Percentiles rank a stretch among this genome's conserved stretches.
Conservation (phyloP, 1,140 invertebrate species). For the Adoxophyes honmai region DNA sequence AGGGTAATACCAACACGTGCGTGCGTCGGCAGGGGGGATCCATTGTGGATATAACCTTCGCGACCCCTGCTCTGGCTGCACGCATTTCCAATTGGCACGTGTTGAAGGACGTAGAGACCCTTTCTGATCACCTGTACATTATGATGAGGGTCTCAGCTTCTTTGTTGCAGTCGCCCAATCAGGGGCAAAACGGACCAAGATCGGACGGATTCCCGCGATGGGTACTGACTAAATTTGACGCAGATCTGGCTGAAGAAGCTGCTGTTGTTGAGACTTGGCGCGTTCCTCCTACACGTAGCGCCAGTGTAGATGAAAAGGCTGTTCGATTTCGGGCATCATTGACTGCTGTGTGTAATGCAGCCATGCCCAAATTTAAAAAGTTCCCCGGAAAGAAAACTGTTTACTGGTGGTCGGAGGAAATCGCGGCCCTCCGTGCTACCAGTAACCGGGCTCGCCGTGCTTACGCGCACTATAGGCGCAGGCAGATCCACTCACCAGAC, state of each 20-base stretch:
- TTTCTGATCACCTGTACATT: too few species aligned
- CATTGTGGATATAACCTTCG: too few species aligned
- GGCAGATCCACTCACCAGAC: not conserved
- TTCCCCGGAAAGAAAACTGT: not conserved
- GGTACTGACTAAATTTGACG: too few species aligned
- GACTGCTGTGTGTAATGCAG: not conserved
- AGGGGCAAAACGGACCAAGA: too few species aligned
- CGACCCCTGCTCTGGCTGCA: too few species aligned
- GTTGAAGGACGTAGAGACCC: too few species aligned
- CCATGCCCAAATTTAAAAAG: not conserved
- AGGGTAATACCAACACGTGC: not conserved
- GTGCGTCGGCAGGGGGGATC: too few species aligned
- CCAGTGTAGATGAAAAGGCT: constrained; percentile 15
- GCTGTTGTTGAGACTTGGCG: constrained; percentile 16
- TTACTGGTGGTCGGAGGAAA: not conserved
- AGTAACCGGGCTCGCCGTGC: not conserved
- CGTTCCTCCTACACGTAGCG: not conserved
- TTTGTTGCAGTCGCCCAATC: too few species aligned
- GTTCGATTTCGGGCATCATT: not conserved
- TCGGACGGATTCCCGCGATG: too few species aligned
- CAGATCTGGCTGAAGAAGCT: too few species aligned
- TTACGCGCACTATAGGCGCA: not conserved
- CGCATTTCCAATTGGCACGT: too few species aligned
- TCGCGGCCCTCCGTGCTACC: not conserved
- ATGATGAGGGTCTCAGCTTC: too few species aligned